These are phyloP conservation scores for Apis dorsata DNA, from an alignment of 1,140 invertebrate genomes.

Conservation along the genomic window DNA sequence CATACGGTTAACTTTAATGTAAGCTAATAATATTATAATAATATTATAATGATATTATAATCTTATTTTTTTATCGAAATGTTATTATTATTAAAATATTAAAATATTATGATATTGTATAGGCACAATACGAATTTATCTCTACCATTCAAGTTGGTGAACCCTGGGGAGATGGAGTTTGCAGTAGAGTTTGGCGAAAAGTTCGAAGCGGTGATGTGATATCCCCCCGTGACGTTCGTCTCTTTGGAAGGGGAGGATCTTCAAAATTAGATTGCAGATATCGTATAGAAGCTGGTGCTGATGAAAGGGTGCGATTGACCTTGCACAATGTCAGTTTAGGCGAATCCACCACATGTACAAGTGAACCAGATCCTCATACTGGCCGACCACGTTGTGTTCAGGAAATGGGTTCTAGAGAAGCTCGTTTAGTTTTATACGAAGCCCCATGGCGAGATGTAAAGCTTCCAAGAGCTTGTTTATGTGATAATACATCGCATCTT, in stretches of 20 bases:
- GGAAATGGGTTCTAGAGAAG: conserved; percentile 80
- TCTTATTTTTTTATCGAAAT: no score
- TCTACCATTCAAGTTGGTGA: conserved; percentile 89
- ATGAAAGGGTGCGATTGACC: conserved; percentile 84
- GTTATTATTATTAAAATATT: background rate
- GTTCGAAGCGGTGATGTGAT: conserved; percentile 83
- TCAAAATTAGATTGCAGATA: conserved; percentile 86
- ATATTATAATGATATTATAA: background rate
- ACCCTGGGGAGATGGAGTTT: conserved; percentile 81
- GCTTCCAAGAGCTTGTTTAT: conserved; percentile 85
- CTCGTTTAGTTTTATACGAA: conserved; percentile 83
- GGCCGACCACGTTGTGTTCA: conserved; percentile 82
- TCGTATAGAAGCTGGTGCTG: conserved; percentile 85
- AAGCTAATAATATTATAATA: conserved; percentile 30
- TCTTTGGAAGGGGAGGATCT: conserved; percentile 89
- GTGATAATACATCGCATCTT: conserved; percentile 84
- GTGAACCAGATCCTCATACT: conserved; percentile 86
- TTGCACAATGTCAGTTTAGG: conserved; percentile 88
- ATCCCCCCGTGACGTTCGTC: conserved; percentile 87
- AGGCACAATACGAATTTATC: conserved; percentile 89
- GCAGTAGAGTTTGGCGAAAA: conserved; percentile 81
- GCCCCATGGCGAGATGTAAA: conserved; percentile 84
- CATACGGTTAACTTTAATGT: conserved; percentile 79
- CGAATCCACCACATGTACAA: conserved; percentile 83
- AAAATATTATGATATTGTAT: background rate